A percentile compares a stretch with the other conserved stretches of the same genome.
These are phyloP conservation scores for Tetragonula clypearis DNA, from an alignment of 1,140 invertebrate species.

Conservation along the genomic window DNA sequence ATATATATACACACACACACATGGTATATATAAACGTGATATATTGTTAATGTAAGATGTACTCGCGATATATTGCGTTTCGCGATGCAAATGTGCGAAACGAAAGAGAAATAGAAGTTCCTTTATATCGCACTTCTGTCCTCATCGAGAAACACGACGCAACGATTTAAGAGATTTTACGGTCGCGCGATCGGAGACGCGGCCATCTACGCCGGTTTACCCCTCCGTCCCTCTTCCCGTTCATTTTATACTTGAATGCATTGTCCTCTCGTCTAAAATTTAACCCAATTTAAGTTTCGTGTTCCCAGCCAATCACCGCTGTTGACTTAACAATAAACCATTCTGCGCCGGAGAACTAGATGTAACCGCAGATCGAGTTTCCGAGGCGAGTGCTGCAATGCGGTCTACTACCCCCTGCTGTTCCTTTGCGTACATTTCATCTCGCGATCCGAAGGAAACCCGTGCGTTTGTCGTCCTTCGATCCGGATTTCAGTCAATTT, in stretches of 20 bases:
- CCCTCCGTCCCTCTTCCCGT: background rate
- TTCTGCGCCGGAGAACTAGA: constrained; percentile 54
- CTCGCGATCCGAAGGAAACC: background rate
- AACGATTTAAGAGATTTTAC: background rate
- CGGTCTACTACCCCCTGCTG: constrained; percentile 40
- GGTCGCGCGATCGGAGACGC: background rate
- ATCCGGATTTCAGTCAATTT: background rate
- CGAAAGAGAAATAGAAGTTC: background rate
- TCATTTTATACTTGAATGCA: constrained; percentile 28
- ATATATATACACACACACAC: too few species aligned
- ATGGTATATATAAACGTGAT: too few species aligned
- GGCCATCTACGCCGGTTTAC: background rate
- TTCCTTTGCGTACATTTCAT: constrained; percentile 48
- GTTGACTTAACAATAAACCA: constrained; percentile 68
- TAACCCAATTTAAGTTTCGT: constrained; percentile 70
- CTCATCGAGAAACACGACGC: background rate
- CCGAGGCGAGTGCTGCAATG: constrained; percentile 62
- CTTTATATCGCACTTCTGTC: too few species aligned
- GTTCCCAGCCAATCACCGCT: constrained; percentile 66
- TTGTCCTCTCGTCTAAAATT: constrained; percentile 62
- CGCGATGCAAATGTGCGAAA: too few species aligned
- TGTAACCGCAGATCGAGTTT: constrained; percentile 64
- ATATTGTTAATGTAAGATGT: too few species aligned
- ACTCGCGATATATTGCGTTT: too few species aligned
- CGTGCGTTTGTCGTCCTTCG: background rate